A percentile compares a stretch with the other conserved stretches of the same genome.
Conservation (phyloP, 2,888 invertebrate species). For the Campoletis raptor region DNA sequence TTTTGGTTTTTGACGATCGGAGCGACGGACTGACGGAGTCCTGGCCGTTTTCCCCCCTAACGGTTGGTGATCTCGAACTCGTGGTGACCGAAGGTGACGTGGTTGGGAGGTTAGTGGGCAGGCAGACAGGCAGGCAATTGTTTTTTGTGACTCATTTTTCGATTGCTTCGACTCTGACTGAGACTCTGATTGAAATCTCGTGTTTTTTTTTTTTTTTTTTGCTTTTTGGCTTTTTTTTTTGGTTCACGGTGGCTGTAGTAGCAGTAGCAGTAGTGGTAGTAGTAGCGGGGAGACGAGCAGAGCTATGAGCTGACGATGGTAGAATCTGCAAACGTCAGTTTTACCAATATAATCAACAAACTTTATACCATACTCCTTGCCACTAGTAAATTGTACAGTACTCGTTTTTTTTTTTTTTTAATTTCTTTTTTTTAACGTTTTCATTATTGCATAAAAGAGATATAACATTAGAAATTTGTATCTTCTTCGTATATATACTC, state of each 20-base stretch:
- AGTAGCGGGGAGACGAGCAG: slow-evolving; percentile 84
- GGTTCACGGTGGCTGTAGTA: slow-evolving; percentile 84
- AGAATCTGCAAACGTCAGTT: slow-evolving; percentile 85
- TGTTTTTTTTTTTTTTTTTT: slow-evolving; percentile 51
- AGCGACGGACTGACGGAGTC: slow-evolving; percentile 74
- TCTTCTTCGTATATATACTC: not conserved
- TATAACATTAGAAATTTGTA: not conserved
- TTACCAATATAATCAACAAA: slow-evolving; percentile 81
- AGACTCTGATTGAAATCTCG: slow-evolving; percentile 77
- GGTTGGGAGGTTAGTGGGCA: slow-evolving; percentile 85
- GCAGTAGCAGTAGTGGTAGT: slow-evolving; percentile 79
- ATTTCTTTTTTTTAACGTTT: not conserved
- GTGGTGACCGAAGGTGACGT: slow-evolving; percentile 84
- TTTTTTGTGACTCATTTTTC: slow-evolving; percentile 75
- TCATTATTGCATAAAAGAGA: not conserved
- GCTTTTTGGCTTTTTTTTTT: slow-evolving; percentile 65
- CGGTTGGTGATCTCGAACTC: slow-evolving; percentile 75
- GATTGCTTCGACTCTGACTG: slow-evolving; percentile 68
- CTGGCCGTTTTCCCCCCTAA: slow-evolving; percentile 74
- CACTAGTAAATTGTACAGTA: slow-evolving; percentile 69
- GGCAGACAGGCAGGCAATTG: slow-evolving; percentile 80
- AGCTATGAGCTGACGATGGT: slow-evolving; percentile 84
- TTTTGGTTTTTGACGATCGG: slow-evolving; percentile 71
- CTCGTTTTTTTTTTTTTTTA: slow-evolving; percentile 21
- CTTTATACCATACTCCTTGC: slow-evolving; percentile 71